Base-by-base conservation (phyloP, 2,888 invertebrate genomes). In the Laothoe populi region DNA sequence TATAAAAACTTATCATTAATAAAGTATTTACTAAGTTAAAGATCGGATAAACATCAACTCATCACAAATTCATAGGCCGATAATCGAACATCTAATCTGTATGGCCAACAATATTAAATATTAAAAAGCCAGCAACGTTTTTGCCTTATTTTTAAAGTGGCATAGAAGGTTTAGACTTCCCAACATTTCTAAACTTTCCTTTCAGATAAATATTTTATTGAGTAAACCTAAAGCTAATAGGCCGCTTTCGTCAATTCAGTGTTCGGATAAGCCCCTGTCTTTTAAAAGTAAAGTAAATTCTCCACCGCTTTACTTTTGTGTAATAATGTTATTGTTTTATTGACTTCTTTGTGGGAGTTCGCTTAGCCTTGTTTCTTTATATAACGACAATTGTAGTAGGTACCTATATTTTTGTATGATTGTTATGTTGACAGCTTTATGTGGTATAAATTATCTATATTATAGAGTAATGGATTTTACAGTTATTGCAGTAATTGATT, bases 101-200 rank as follows among this genome's bases (percentile, higher is more conserved):
- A 31, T 16, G 16, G 49, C 4, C 49, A 53, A 53, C 31, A 31
- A 11, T 10, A 53, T 53, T 31, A 53, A 53, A 53, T 53, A 53
- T 35, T 35, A 35, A 53, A 2, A 35, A 13, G 38, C 1, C 16
- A 7, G 19, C 11, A 31, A 31, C 7, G 26, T 49, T 49, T 31
- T 53, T 35, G 19, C 49, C 11, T 31, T 16, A 8, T 49, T 53
- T 53, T 53, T 53, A 19, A 31, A 53, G 19, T 53, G 53, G 35
- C 53, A 53, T 42, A 57, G 61, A 46, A 66, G 60, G 66, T 67
- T 69, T 24, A 24, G 60, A 59, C 62, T 61, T 70, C 57, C 26
- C 65, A 57, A 70, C 66, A 62, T 59, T 64, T 58, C 46, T 16
- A 49, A 74, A 75, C 67, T 75, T 75, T 69, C 59, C 64, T 66